Base-by-base conservation (phyloP, 2,797 vertebrate species). In the Margarornis squamiger region DNA sequence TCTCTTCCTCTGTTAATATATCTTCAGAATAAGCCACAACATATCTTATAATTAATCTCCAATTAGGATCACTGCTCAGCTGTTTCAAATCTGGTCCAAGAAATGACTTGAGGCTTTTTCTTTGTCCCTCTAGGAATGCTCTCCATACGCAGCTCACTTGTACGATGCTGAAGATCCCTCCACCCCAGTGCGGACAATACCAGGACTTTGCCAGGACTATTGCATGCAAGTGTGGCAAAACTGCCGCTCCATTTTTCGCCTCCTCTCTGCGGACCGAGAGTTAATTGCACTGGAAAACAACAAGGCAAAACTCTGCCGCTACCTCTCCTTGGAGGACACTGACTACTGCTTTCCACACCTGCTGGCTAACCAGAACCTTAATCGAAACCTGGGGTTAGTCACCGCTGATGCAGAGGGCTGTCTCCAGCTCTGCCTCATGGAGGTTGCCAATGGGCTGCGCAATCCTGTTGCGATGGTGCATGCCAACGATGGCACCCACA, bases 401-500 rank as follows among this genome's bases (percentile, higher is more conserved):
- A 97, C 96, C 0, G 98, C 98, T 0, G 98, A 99, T 2, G 81
- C 98, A 0, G 98, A 98, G 11, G 99, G 99, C 88, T 99, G 99
- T 71, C 97, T 99, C 58, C 99, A 99, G 97, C 97, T 99, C 51
- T 99, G 99, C 88, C 98, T 99, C 20, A 82, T 97, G 79, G 99
- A 99, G 92, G 98, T 99, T 2, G 99, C 99, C 65, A 99, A 99
- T 0, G 98, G 98, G 52, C 98, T 99, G 62, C 97, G 97, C 68
- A 99, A 99, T 86, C 99, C 99, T 0, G 98, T 99, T 4, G 99
- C 98, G 4, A 99, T 99, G 99, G 98, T 99, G 30, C 99, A 99
- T 1, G 99, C 99, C 48, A 98, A 97, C 2, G 99, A 99, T 1
- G 99, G 99, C 74, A 99, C 99, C 2, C 99, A 99, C 91, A 97